Conservation (phyloP, 2,888 invertebrate genomes). For the Rhimphoctona megacephalus region DNA sequence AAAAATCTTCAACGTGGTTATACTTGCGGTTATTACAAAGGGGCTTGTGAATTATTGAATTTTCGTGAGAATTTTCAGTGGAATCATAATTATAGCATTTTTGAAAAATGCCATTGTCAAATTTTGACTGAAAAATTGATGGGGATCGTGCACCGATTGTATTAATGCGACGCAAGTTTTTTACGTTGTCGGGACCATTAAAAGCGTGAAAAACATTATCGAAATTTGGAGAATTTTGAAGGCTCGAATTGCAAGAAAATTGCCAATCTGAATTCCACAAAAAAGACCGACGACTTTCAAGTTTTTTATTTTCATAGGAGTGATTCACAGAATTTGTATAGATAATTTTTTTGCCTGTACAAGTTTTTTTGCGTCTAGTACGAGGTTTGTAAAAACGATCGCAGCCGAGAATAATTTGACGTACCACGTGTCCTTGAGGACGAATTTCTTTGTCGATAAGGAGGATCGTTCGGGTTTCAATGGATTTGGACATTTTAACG, state of each 20-base stretch:
- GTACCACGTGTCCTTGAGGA: slow-evolving; percentile 78
- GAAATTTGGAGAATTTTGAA: slow-evolving; percentile 15
- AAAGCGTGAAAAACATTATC: slow-evolving; percentile 61
- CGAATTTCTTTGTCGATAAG: slow-evolving; percentile 62
- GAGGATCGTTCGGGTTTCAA: slow-evolving; percentile 30
- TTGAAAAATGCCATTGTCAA: slow-evolving; percentile 61
- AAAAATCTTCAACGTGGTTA: slow-evolving; percentile 45
- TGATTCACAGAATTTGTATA: slow-evolving; percentile 75
- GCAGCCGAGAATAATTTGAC: slow-evolving; percentile 82
- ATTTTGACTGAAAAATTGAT: slow-evolving; percentile 1
- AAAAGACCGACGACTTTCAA: slow-evolving; percentile 71
- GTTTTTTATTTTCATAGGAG: slow-evolving; percentile 56
- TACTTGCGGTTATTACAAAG: not conserved
- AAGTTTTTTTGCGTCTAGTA: slow-evolving; percentile 81
- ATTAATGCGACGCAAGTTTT: slow-evolving; percentile 65
- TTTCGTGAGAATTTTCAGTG: slow-evolving; percentile 13
- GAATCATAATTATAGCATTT: slow-evolving; percentile 51
- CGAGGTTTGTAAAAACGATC: slow-evolving; percentile 84
- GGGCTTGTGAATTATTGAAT: slow-evolving; percentile 27
- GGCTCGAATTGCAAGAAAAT: slow-evolving; percentile 63
- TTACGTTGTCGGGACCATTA: slow-evolving; percentile 46
- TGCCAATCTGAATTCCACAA: slow-evolving; percentile 75
- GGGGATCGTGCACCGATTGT: slow-evolving; percentile 66
- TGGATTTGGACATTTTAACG: slow-evolving; percentile 57
- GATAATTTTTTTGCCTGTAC: slow-evolving; percentile 83